Percentiles rank a stretch among this genome's conserved stretches.
Conservation (phyloP, 1,140 invertebrate species). For the Zaprionus vittiger region DNA sequence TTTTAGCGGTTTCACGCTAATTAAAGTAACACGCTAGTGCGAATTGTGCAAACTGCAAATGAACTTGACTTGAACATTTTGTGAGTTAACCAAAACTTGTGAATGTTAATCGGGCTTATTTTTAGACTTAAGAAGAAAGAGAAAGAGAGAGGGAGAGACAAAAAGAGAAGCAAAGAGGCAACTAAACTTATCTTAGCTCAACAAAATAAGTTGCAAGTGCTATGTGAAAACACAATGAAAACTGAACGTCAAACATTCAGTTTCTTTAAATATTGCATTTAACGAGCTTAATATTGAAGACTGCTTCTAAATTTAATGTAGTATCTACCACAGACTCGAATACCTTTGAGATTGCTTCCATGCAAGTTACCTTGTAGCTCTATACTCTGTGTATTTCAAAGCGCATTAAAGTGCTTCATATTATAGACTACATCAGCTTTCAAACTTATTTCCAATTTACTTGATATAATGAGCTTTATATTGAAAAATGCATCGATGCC, state of each 20-base stretch:
- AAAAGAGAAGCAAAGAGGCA: not conserved
- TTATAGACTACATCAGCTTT: too few relatives aligned
- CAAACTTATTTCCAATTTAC: too few relatives aligned
- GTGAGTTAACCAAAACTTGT: conserved; percentile 6
- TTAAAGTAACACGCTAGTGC: conserved; percentile 33
- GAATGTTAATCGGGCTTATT: not conserved
- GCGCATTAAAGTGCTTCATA: not conserved
- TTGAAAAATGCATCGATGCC: too few relatives aligned
- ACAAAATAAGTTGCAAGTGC: not conserved
- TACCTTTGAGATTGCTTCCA: too few relatives aligned
- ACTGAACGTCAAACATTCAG: too few relatives aligned
- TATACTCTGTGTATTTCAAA: not conserved
- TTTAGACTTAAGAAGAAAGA: not conserved
- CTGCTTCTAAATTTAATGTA: not conserved
- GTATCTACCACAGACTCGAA: too few relatives aligned
- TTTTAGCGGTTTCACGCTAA: conserved; percentile 26
- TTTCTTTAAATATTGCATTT: too few relatives aligned
- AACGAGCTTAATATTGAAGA: too few relatives aligned
- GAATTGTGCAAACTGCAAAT: conserved; percentile 17
- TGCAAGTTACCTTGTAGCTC: too few relatives aligned
- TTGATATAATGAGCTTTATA: too few relatives aligned
- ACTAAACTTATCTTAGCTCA: not conserved
- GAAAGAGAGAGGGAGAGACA: not conserved
- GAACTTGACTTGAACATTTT: conserved; percentile 25
- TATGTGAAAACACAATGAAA: not conserved